These are phyloP conservation scores for Ectobius pallidus DNA, from an alignment of 2,888 invertebrate species.

Conservation along the genomic window DNA sequence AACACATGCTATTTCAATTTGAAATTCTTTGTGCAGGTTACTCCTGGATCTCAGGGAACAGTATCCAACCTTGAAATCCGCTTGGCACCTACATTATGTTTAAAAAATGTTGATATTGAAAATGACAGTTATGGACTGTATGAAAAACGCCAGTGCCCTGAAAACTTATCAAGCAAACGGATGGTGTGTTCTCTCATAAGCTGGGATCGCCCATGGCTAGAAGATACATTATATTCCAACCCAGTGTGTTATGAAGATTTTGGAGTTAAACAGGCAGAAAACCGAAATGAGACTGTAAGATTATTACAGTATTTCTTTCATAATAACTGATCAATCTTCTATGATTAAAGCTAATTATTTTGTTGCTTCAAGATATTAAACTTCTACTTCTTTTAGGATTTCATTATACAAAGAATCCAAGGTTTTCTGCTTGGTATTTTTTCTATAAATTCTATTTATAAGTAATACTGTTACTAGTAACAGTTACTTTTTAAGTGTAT, in stretches of 20 bases:
- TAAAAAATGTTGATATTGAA: slow-evolving; percentile 32
- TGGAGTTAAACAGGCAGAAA: background rate
- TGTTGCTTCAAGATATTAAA: too few species aligned
- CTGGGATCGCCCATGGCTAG: slow-evolving; percentile 65
- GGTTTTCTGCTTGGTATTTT: too few species aligned
- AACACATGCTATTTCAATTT: too few species aligned
- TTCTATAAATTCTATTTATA: too few species aligned
- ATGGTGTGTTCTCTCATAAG: slow-evolving; percentile 57
- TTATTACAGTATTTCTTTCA: too few species aligned
- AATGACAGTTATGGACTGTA: slow-evolving; percentile 26
- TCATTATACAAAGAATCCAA: too few species aligned
- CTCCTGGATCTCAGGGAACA: slow-evolving; percentile 40
- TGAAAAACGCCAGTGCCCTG: slow-evolving; percentile 25
- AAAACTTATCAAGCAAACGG: background rate
- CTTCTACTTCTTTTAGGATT: too few species aligned
- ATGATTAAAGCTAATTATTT: too few species aligned
- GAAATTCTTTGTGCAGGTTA: slow-evolving; percentile 37
- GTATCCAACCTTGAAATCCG: slow-evolving; percentile 35
- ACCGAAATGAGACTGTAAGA: background rate
- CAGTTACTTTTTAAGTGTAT: too few species aligned
- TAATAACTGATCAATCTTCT: too few species aligned
- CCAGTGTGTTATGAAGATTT: slow-evolving; percentile 22
- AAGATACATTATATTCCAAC: slow-evolving; percentile 28
- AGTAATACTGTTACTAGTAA: too few species aligned
- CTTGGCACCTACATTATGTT: slow-evolving; percentile 39